Evolutionary conservation across 1,140 invertebrate species (phyloP).

Genomic region (Coelopa frigida): DNA sequence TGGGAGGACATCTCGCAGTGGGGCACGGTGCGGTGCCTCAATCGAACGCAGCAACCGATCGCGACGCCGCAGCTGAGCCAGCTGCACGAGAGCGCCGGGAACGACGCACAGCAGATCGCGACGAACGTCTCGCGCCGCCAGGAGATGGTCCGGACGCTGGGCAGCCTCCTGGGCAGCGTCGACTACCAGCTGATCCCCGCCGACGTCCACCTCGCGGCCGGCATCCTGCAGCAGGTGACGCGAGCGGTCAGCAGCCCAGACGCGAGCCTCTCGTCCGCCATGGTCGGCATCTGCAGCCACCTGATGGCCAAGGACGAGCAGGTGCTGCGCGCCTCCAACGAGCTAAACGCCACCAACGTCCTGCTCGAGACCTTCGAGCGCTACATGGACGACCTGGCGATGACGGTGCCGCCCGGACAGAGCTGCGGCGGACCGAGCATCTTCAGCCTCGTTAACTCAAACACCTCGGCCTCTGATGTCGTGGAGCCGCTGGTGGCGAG

Average conservation of each 20-base stretch:
- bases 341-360: conserved; percentile 31
- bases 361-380: conserved; percentile 29
- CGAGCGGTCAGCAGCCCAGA: conserved; percentile 15
- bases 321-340: conserved; percentile 20
- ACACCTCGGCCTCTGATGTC: conserved; percentile 4
- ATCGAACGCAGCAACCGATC: conserved; percentile 13
- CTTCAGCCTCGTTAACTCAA: background rate
- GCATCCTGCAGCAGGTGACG: conserved; percentile 21
- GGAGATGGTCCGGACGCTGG: background rate
- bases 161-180: too few relatives aligned
- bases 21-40: conserved; percentile 11
- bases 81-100: conserved; percentile 26
- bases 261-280: conserved; percentile 17
- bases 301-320: conserved; percentile 25
- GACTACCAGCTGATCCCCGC: conserved; percentile 18
- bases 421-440: conserved; percentile 10
- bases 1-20: conserved; percentile 17
- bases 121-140: conserved; percentile 13
- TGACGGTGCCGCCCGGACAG: conserved; percentile 16
- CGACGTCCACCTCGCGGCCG: conserved; percentile 24
- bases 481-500: background rate
- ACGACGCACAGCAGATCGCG: conserved; percentile 11
- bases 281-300: conserved; percentile 26
- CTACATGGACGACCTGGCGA: conserved; percentile 23
- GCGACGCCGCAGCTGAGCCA: conserved; percentile 19